A percentile compares a stretch with the other conserved stretches of the same genome.
Conservation (phyloP, 1,140 invertebrate genomes). For the Pantala flavescens region DNA sequence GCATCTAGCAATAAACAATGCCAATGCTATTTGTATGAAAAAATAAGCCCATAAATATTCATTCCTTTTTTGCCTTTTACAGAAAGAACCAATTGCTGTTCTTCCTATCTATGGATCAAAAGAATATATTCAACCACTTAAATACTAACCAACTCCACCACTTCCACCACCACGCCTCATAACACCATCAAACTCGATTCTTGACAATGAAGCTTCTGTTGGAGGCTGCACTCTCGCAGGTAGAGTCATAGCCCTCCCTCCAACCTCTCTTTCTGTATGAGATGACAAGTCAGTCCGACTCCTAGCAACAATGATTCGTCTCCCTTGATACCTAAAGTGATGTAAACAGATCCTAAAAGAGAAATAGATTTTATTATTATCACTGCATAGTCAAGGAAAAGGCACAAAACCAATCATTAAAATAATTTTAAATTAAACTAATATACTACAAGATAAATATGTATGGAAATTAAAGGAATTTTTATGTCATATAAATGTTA, state of each 20-base stretch:
- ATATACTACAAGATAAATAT: no score
- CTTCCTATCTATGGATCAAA: neutral
- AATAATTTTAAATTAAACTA: no score
- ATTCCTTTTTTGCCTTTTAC: no score
- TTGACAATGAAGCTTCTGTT: neutral
- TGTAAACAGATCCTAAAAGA: constrained; percentile 61
- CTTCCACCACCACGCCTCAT: neutral
- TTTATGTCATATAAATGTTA: no score
- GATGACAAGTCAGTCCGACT: constrained; percentile 19
- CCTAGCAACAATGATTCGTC: constrained; percentile 52
- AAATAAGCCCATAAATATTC: no score
- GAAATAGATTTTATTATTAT: constrained; percentile 18
- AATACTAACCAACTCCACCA: neutral
- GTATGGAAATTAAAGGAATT: no score
- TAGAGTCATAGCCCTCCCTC: constrained; percentile 57
- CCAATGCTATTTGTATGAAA: no score
- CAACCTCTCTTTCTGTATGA: constrained; percentile 40
- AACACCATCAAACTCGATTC: neutral
- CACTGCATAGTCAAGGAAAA: no score
- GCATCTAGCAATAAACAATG: no score
- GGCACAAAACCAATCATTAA: no score
- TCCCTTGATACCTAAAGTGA: constrained; percentile 81
- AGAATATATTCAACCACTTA: neutral
- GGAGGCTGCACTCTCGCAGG: constrained; percentile 68
- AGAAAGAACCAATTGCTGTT: no score